Evolutionary conservation across 2,888 invertebrate species (phyloP).

Genomic region (Brenthis hecate): DNA sequence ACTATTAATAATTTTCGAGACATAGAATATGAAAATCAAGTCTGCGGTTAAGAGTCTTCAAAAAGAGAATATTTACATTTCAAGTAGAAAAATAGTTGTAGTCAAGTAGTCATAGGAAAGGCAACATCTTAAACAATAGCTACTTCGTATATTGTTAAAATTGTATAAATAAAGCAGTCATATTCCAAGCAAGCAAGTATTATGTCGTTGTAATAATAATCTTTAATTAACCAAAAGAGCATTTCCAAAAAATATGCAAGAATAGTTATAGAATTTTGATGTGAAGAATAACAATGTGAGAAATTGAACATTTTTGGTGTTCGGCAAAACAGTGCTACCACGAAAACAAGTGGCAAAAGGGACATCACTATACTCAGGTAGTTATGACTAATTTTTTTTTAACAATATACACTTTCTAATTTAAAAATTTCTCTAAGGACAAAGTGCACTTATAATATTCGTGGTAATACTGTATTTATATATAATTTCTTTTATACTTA

Average conservation of each 20-base stretch:
- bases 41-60: conserved; percentile 33
- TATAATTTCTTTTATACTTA: conserved; percentile 35
- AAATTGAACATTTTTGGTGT: conserved; percentile 35
- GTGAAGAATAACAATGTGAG: conserved; percentile 29
- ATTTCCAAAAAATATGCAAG: conserved; percentile 30
- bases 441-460: conserved; percentile 46
- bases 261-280: conserved; percentile 20
- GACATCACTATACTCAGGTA: conserved; percentile 11
- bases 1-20: conserved; percentile 20
- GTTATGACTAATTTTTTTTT: conserved; percentile 5
- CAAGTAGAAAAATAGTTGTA: conserved; percentile 55
- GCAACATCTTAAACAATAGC: conserved; percentile 49
- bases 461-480: conserved; percentile 49
- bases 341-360: conserved; percentile 26
- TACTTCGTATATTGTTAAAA: conserved; percentile 52
- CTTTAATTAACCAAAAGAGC: conserved; percentile 16
- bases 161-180: conserved; percentile 58
- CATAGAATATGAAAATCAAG: conserved; percentile 26
- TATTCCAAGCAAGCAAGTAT: conserved; percentile 56
- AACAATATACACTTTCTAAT: conserved; percentile 29
- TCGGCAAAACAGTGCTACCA: conserved; percentile 35
- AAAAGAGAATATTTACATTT: conserved; percentile 39
- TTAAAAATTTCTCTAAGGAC: conserved; percentile 35
- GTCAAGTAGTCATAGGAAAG: conserved; percentile 43
- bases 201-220: conserved; percentile 51